Percentiles rank a stretch among this genome's conserved stretches.
phyloP scores from a whole-genome alignment of 2,797 vertebrate species.

The Leucoraja ocellata region DNA sequence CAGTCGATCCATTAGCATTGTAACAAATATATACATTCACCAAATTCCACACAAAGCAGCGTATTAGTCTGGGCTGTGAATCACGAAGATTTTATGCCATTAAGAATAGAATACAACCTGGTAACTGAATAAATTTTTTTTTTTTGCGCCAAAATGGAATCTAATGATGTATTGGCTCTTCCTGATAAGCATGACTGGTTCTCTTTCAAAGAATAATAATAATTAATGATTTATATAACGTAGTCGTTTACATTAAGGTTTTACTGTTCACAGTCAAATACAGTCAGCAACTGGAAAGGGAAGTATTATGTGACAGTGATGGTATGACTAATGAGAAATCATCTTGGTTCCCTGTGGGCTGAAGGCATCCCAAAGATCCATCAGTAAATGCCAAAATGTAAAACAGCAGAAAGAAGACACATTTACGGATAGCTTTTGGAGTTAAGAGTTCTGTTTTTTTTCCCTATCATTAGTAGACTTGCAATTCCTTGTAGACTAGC shows the following conservation, averaged over 20 bases:
- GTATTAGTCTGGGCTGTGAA: neutral
- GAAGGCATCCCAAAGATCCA: conserved; percentile 34
- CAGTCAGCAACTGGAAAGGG: conserved; percentile 21
- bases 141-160: neutral
- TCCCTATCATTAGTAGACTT: neutral
- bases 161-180: conserved; percentile 23
- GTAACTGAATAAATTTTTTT: conserved; percentile 20
- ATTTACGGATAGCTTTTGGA: conserved; percentile 14
- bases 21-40: neutral
- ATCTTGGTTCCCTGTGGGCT: conserved; percentile 16
- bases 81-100: neutral
- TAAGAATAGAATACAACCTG: conserved; percentile 22
- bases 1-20: neutral
- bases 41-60: neutral
- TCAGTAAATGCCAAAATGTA: conserved; percentile 37
- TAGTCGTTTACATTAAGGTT: neutral
- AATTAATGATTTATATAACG: conserved; percentile 30
- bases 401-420: conserved; percentile 24
- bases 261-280: conserved; percentile 28
- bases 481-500: neutral
- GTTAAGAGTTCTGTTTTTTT: neutral
- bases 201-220: neutral
- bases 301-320: conserved; percentile 22
- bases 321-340: conserved; percentile 29
- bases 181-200: neutral